Conservation (phyloP, 2,888 invertebrate species). For the Pterostichus niger region DNA sequence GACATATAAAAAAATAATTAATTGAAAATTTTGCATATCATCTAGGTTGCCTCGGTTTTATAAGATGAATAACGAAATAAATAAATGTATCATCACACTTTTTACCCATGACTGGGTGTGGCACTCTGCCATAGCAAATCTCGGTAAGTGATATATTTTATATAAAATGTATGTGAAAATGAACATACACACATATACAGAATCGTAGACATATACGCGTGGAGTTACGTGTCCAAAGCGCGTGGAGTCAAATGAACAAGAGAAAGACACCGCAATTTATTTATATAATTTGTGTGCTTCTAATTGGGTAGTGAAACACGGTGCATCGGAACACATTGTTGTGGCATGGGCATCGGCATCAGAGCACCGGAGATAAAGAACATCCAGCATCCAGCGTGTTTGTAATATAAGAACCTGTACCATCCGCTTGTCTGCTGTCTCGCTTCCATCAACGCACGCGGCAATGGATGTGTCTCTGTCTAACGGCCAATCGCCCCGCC, state of each 20-base stretch:
- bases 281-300: constrained; percentile 65
- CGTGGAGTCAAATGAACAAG: neutral
- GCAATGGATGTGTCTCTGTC: constrained; percentile 14
- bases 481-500: constrained; percentile 48
- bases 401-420: constrained; percentile 64
- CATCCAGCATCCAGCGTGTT: constrained; percentile 32
- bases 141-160: too few species aligned
- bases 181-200: neutral
- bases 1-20: too few species aligned
- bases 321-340: constrained; percentile 62
- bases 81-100: too few species aligned
- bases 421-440: constrained; percentile 23
- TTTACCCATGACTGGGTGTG: too few species aligned
- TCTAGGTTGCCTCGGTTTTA: too few species aligned
- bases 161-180: neutral
- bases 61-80: too few species aligned
- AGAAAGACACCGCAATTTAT: constrained; percentile 49
- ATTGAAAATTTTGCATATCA: too few species aligned
- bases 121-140: too few species aligned
- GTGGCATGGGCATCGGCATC: constrained; percentile 20
- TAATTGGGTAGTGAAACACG: constrained; percentile 66
- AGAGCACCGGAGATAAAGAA: constrained; percentile 54
- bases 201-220: too few species aligned
- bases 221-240: too few species aligned
- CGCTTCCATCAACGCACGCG: neutral